phyloP scores from a whole-genome alignment of 2,113 vertebrate genomes.

The Oreochromis spilurus region DNA sequence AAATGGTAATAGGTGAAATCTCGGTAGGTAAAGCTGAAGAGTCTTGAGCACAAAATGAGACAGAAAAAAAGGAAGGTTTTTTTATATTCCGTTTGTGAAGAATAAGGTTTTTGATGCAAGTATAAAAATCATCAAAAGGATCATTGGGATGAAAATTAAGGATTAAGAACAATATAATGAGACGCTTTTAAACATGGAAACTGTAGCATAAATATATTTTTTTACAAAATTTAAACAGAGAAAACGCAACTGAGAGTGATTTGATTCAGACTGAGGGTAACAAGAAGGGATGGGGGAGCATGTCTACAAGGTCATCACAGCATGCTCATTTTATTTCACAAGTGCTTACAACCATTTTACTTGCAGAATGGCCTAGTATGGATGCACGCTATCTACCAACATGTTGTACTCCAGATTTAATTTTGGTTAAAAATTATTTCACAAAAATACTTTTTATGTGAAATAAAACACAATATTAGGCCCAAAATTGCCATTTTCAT shows the following conservation, averaged over 20 bases:
- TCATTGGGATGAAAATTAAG: neutral
- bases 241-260: neutral
- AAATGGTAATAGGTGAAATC: neutral
- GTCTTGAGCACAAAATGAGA: neutral
- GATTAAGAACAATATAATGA: neutral
- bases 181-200: neutral
- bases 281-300: neutral
- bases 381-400: neutral
- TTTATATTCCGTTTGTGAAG: neutral
- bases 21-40: neutral
- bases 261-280: neutral
- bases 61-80: neutral
- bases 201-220: neutral
- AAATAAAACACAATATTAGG: neutral
- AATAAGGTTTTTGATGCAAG: neutral
- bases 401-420: neutral
- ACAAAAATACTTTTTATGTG: neutral
- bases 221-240: rapidly evolving
- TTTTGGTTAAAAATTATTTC: neutral
- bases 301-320: slow-evolving; percentile 4
- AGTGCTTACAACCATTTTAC: slow-evolving; percentile 62
- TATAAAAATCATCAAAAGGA: neutral
- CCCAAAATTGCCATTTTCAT: neutral
- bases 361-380: neutral
- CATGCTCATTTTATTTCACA: slow-evolving; percentile 32